Conservation (phyloP, 1,140 invertebrate species). For the Lepidurus arcticus region DNA sequence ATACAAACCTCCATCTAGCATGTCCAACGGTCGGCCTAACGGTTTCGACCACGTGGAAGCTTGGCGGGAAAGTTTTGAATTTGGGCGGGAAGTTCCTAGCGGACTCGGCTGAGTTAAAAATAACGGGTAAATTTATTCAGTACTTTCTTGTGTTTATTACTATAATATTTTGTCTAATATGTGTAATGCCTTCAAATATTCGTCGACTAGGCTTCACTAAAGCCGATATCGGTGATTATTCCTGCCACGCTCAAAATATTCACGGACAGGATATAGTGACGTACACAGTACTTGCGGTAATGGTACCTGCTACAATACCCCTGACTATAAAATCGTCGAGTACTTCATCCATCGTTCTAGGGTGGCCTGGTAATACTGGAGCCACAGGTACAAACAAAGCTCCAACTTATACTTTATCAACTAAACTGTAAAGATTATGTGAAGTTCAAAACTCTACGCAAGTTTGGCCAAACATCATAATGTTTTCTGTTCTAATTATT, state of each 20-base stretch:
- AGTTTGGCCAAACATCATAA: no score
- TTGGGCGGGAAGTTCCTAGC: neutral
- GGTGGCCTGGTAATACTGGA: constrained; percentile 23
- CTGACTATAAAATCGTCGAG: constrained; percentile 23
- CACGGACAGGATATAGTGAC: constrained; percentile 29
- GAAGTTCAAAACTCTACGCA: neutral
- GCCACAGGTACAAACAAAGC: constrained; percentile 9
- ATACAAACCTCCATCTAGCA: neutral
- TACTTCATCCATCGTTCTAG: constrained; percentile 22
- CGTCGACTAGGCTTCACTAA: neutral
- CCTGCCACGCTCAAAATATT: constrained; percentile 25
- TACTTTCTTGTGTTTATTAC: neutral
- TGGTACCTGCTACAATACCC: neutral
- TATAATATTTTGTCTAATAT: neutral
- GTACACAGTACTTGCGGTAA: neutral
- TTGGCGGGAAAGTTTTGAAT: neutral
- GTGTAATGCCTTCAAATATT: neutral
- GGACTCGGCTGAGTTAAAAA: neutral
- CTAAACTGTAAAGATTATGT: neutral
- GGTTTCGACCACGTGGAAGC: neutral
- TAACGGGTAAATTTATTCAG: neutral
- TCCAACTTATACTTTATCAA: neutral
- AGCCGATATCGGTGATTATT: constrained; percentile 22
- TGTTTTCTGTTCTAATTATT: no score
- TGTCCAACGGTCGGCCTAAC: neutral